A percentile compares a stretch with the other conserved stretches of the same genome.
These are phyloP conservation scores for Temnothorax longispinosus DNA, from an alignment of 1,140 invertebrate species.

Conservation along the genomic window DNA sequence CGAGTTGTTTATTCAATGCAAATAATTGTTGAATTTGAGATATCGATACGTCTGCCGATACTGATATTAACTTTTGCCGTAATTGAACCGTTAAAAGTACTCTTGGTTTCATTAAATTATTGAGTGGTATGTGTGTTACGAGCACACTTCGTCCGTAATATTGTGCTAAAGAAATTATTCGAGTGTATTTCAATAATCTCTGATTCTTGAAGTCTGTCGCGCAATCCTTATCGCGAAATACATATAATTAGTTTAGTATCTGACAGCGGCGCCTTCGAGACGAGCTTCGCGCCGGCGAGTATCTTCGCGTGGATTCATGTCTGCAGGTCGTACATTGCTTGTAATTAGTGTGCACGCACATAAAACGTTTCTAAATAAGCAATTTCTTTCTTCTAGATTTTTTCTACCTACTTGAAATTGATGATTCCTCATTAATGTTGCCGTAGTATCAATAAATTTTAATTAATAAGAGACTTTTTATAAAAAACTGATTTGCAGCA, in stretches of 20 bases:
- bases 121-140: not conserved
- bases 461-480: not conserved
- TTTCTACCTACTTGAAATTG: not conserved
- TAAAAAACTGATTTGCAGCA: not conserved
- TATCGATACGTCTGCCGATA: not conserved
- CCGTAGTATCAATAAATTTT: not conserved
- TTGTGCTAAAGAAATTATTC: conserved; percentile 38
- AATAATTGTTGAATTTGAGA: not conserved
- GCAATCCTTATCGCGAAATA: conserved; percentile 57
- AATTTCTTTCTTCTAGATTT: not conserved
- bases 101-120: conserved; percentile 24
- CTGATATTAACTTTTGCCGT: not conserved
- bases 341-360: not conserved
- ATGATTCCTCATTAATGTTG: not conserved
- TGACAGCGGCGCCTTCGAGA: conserved; percentile 57
- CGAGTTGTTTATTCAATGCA: not conserved
- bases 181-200: conserved; percentile 36
- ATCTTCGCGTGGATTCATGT: conserved; percentile 13
- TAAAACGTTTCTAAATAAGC: not conserved
- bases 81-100: conserved; percentile 12
- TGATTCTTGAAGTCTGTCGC: conserved; percentile 47
- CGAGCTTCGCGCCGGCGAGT: conserved; percentile 17
- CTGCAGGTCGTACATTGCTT: conserved; percentile 4
- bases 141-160: not conserved
- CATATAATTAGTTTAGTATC: conserved; percentile 62